Evolutionary conservation across 2,888 invertebrate species (phyloP), one percentile per base, ranked within the genome.

Genomic region (Phortica okadai): DNA sequence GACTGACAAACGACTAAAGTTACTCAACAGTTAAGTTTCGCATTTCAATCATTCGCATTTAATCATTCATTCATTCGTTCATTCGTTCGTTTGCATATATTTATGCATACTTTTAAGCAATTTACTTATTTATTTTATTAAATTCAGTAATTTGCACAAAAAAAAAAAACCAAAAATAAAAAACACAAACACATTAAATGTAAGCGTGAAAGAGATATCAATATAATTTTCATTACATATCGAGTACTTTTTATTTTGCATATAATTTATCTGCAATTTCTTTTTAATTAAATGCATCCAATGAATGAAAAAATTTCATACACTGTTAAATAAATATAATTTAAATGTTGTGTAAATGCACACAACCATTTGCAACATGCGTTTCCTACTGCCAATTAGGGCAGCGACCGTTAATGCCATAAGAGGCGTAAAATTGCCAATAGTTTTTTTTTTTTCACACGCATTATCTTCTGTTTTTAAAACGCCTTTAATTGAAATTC

Each of bases 81-180:
- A 25, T 62, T 62, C 62, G 21, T 21, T 21, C 21, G 21, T 21
- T 21, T 21, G 21, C 21, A 56, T 56, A 16, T 56, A 56, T 56
- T 56, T 56, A 56, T 59, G 10, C 21, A 59, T 62, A 10, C 25
- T 25, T 62, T n/a, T 62, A 56, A 6, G n/a, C 33, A 33, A 33
- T 33, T 33, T 50, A 16, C n/a, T 11, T 25, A 25, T 62, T 62
- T 62, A 62, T 62, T 50, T 50, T 62, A 62, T 62, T 62, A 62
- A 62, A 62, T 62, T 25, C 25, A 62, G 16, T 25, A 25, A 62
- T 5, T 16, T 59, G 5, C 50, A 50, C 2, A 50, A 11, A 3
- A 50, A 50, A 11, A 8, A 50, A 50, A 50, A 2, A 33, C 33
- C 21, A 59, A 16, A 8, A 59, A 16, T 59, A 8, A 16, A 45